A percentile compares a stretch with the other conserved stretches of the same genome.
Evolutionary conservation across 2,797 vertebrate species (phyloP).

Genomic region (Cossypha niveicapilla): DNA sequence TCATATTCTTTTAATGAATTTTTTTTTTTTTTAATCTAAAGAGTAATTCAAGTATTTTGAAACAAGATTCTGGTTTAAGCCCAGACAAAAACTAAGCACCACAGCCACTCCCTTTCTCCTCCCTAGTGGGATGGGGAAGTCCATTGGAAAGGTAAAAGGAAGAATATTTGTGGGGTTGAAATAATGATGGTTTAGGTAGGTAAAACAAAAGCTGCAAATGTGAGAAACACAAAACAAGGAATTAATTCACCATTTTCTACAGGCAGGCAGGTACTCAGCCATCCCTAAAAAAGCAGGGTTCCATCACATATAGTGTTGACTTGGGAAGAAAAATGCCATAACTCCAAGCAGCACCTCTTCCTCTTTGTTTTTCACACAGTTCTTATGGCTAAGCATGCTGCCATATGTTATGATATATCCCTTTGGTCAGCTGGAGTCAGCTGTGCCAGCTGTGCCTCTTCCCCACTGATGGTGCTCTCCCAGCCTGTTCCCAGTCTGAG

Average conservation of each 20-base stretch:
- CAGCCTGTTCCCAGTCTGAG: rapidly evolving
- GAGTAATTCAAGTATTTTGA: neutral
- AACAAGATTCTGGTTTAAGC: neutral
- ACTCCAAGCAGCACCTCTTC: neutral
- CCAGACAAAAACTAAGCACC: neutral
- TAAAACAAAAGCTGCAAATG: neutral
- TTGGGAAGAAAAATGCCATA: neutral
- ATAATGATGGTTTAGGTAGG: neutral
- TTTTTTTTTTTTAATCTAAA: neutral
- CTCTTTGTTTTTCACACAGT: neutral
- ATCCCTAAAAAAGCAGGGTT: neutral
- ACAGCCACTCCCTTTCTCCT: rapidly evolving
- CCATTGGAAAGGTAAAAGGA: neutral
- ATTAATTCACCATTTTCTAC: neutral
- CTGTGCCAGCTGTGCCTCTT: neutral
- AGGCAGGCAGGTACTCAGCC: neutral
- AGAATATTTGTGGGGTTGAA: rapidly evolving
- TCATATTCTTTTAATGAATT: neutral
- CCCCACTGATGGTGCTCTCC: neutral
- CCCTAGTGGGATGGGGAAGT: neutral
- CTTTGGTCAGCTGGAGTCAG: neutral
- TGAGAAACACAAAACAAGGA: neutral
- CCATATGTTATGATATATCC: too few relatives aligned
- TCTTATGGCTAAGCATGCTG: neutral
- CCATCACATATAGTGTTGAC: rapidly evolving